phyloP scores from a whole-genome alignment of 2,113 vertebrate species.

The Myotis davidii region DNA sequence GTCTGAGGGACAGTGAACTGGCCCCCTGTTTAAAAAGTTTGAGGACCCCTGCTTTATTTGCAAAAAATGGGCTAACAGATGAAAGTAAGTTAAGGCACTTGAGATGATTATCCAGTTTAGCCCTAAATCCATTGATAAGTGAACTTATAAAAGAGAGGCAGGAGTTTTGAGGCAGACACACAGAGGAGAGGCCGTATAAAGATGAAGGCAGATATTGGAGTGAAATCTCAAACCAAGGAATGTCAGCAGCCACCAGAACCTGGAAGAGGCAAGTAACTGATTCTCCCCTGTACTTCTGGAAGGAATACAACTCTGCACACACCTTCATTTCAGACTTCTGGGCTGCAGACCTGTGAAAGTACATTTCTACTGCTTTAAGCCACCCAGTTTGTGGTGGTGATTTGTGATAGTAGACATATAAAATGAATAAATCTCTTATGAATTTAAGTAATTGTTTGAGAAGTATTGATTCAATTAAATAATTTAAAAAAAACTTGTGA shows the following conservation, averaged over 20 bases:
- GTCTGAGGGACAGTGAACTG: too few species aligned
- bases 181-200: not conserved
- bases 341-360: not conserved
- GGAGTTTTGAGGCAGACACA: not conserved
- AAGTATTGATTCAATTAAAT: slow-evolving; percentile 1
- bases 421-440: not conserved
- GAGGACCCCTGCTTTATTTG: not conserved
- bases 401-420: not conserved
- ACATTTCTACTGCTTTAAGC: not conserved
- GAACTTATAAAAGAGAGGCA: not conserved
- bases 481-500: not conserved
- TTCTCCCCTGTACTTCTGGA: not conserved
- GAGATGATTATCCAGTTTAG: not conserved
- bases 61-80: not conserved
- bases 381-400: not conserved
- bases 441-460: not conserved
- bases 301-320: not conserved
- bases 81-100: not conserved
- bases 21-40: too few species aligned
- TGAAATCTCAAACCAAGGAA: not conserved
- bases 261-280: not conserved
- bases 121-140: not conserved
- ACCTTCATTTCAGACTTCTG: not conserved
- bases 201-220: not conserved
- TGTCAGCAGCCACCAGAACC: not conserved